phyloP scores from a whole-genome alignment of 2,113 vertebrate genomes.

The Silurus asotus region DNA sequence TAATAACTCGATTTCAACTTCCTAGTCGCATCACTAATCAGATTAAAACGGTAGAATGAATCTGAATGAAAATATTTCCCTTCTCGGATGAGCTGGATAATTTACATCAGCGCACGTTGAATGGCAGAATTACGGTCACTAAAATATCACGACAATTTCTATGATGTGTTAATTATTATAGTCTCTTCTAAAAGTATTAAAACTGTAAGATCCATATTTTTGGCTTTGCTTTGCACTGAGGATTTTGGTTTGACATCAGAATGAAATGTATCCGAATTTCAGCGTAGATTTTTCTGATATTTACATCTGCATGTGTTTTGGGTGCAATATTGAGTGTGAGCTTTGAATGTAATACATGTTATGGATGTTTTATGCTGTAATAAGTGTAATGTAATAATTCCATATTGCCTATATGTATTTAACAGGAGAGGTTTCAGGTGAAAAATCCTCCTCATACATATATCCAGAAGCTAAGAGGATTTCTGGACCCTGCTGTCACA shows the following conservation, averaged over 20 bases:
- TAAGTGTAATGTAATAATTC: background rate
- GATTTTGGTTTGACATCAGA: too few species aligned
- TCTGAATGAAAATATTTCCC: background rate
- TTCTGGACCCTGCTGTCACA: constrained; percentile 88
- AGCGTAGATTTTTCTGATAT: too few species aligned
- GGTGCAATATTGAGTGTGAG: background rate
- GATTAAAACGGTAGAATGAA: background rate
- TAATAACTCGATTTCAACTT: background rate
- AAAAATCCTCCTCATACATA: constrained; percentile 95
- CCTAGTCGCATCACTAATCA: background rate
- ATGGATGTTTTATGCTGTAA: background rate
- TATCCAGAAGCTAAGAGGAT: constrained; percentile 90
- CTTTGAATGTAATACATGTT: background rate
- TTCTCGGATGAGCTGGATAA: background rate
- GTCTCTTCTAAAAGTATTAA: too few species aligned
- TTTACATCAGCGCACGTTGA: background rate
- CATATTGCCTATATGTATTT: constrained; percentile 20
- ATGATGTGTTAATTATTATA: too few species aligned
- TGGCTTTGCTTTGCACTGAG: too few species aligned
- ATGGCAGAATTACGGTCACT: too few species aligned
- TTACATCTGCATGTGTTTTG: too few species aligned
- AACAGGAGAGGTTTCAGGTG: constrained; percentile 91
- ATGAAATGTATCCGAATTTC: too few species aligned
- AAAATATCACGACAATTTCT: too few species aligned
- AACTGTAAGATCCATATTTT: too few species aligned